Conservation (phyloP, 2,113 vertebrate species). For the Microtus ochrogaster region DNA sequence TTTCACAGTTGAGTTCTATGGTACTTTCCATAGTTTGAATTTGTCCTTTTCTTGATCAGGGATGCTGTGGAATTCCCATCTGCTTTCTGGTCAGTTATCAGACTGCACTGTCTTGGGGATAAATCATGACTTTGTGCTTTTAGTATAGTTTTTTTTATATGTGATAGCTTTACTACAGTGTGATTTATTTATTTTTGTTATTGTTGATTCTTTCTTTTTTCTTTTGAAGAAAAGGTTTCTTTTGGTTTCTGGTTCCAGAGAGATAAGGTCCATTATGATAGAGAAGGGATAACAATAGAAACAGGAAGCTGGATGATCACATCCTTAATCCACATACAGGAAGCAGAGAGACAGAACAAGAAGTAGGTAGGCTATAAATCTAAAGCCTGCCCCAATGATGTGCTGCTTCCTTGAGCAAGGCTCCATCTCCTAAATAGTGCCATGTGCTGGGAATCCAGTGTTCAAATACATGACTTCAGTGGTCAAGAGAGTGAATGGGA, state of each 20-base stretch:
- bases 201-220: background rate
- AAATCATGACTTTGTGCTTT: background rate
- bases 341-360: background rate
- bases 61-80: background rate
- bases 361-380: background rate
- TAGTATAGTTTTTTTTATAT: background rate
- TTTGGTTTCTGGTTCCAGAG: background rate
- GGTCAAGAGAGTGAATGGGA: background rate
- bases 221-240: background rate
- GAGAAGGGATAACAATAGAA: background rate
- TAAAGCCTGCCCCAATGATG: background rate
- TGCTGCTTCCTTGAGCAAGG: background rate
- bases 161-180: background rate
- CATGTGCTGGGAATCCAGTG: background rate
- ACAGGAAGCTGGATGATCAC: background rate
- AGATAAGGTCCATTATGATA: background rate
- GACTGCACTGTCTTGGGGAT: background rate
- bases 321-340: background rate
- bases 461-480: background rate
- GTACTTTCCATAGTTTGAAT: background rate
- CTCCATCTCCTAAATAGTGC: too few relatives aligned
- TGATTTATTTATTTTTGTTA: background rate
- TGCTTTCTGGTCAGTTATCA: background rate
- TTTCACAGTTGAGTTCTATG: background rate
- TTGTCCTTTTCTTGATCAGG: background rate